Evolutionary conservation across 2,888 invertebrate genomes (phyloP), one percentile per base, ranked within the genome.

Genomic region (Conomelus anceps): DNA sequence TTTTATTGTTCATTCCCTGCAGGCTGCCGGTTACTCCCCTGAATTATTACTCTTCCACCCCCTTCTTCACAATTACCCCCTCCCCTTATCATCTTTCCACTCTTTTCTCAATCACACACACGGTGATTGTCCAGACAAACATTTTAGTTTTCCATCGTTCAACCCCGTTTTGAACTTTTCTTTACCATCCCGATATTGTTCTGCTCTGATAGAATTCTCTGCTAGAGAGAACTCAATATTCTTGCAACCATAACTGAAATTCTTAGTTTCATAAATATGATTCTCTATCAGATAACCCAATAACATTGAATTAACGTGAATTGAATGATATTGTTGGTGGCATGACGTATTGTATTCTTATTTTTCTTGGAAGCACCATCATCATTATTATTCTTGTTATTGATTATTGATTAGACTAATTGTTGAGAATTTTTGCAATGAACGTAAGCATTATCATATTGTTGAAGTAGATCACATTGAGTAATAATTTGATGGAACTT

Each of bases 1-100:
- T 86, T 86, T 86, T 86, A 86, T 86, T 86, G 86, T 86, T 86
- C 86, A 86, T 86, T 86, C 86, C 23, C 86, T 86, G 86, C 86
- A 86, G 86, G 22, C 86, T 86, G 26, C 86, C 86, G 23, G 29
- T 86, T 86, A 26, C 86, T 86, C 26, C 86, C 24, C 26, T 86
- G 86, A 86, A 26, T 86, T 86, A 86, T 86, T 86, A 23, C 86
- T 29, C 0, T 24, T 22, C 4, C 86, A 6, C 6, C n/a, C 23
- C 23, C 86, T 13, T 23, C 23, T 17, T 17, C 9, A 9, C n/a
- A 7, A 6, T 84, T 84, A 9, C 84, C 84, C 0, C 17, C n/a
- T 17, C 11, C 3, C 26, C 29, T 26, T 86, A 17, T 24, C 86
- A 26, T 24, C 29, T 23, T 22, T 86, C n/a, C 9, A 86, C 24